Conservation (phyloP, 1,140 invertebrate species). For the Olivierus martensii region DNA sequence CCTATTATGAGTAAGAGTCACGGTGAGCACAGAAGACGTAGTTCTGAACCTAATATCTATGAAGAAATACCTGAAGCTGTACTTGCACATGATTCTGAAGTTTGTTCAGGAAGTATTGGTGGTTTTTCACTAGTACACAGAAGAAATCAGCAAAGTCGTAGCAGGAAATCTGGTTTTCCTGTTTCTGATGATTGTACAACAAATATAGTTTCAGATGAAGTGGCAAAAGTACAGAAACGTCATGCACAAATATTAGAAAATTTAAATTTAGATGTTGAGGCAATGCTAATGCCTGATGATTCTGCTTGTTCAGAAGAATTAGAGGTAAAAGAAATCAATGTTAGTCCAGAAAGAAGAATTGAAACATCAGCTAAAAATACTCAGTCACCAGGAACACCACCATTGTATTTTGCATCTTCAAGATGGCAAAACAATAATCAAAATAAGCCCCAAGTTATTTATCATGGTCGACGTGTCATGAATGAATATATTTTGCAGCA, state of each 20-base stretch:
- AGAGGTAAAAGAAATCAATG: not conserved
- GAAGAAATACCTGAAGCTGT: constrained; percentile 16
- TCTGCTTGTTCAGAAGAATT: constrained; percentile 10
- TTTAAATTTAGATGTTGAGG: constrained; percentile 69
- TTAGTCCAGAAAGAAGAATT: not conserved
- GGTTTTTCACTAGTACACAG: constrained; percentile 2
- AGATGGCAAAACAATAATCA: constrained; percentile 1
- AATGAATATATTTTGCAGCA: constrained; percentile 16
- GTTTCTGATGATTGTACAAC: constrained; percentile 2
- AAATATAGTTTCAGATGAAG: constrained; percentile 10
- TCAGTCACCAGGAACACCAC: constrained; percentile 9
- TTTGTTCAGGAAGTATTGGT: constrained; percentile 14
- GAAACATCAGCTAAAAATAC: constrained; percentile 5
- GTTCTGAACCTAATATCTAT: constrained; percentile 20
- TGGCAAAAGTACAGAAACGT: constrained; percentile 43
- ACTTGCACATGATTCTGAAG: constrained; percentile 1
- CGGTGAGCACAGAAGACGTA: constrained; percentile 10
- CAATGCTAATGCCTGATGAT: constrained; percentile 41
- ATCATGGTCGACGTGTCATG: constrained; percentile 3
- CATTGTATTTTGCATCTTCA: constrained; percentile 12
- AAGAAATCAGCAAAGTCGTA: not conserved
- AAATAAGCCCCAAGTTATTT: too few relatives aligned
- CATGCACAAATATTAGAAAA: constrained; percentile 67
- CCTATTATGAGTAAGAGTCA: constrained; percentile 1
- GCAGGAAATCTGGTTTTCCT: not conserved